Conservation (phyloP, 2,113 vertebrate species). For the Sylvia atricapilla region DNA sequence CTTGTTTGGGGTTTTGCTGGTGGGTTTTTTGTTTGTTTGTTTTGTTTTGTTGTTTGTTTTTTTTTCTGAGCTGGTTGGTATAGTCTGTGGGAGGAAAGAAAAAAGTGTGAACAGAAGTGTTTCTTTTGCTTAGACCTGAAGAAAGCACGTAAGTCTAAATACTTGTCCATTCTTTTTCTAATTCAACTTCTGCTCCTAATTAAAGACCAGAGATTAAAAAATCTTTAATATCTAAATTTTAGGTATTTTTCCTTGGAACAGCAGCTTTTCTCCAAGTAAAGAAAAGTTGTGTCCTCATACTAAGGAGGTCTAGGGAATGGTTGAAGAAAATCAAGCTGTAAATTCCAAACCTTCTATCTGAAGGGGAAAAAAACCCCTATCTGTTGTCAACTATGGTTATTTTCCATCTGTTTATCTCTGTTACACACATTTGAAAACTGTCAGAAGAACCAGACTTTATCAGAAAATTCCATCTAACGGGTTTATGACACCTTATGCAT, state of each 20-base stretch:
- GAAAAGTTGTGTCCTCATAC: not conserved
- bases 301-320: not conserved
- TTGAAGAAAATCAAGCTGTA: not conserved
- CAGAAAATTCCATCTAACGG: not conserved
- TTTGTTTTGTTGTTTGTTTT: not conserved
- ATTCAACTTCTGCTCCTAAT: not conserved
- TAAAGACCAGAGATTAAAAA: not conserved
- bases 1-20: not conserved
- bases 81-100: not conserved
- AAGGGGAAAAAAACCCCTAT: not conserved
- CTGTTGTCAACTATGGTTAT: not conserved
- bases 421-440: not conserved
- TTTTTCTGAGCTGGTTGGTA: not conserved
- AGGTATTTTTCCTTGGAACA: not conserved
- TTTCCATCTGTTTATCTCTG: not conserved
- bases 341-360: not conserved
- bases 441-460: not conserved
- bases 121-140: not conserved
- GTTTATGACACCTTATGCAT: not conserved
- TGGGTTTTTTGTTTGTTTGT: too few relatives aligned
- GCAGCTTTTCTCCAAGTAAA: not conserved
- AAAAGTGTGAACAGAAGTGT: not conserved
- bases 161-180: not conserved
- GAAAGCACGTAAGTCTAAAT: not conserved
- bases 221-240: not conserved